Conservation (phyloP, 2,113 vertebrate genomes). For the Pteruthius melanotis region DNA sequence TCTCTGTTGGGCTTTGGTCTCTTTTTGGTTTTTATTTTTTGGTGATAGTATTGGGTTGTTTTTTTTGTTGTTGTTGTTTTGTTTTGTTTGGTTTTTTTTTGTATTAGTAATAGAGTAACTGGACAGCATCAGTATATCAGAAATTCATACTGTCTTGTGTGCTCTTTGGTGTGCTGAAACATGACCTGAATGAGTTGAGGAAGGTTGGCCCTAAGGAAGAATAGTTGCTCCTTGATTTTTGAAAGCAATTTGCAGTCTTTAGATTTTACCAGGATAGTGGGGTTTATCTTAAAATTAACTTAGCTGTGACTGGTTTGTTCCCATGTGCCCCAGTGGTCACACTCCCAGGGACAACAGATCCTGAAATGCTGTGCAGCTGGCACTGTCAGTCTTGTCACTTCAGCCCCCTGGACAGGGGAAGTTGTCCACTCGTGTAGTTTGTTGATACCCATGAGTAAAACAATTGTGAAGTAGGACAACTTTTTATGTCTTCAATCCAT, state of each 20-base stretch:
- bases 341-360: not conserved
- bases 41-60: not conserved
- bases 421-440: not conserved
- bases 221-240: not conserved
- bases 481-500: not conserved
- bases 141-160: rapidly evolving
- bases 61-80: no score
- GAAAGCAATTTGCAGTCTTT: not conserved
- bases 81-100: no score
- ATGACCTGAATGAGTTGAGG: not conserved
- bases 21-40: not conserved
- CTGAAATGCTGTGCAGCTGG: not conserved
- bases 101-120: not conserved
- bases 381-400: not conserved
- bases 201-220: not conserved
- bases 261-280: not conserved
- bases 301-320: not conserved
- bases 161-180: not conserved
- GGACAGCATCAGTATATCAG: not conserved
- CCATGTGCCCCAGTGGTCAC: rapidly evolving
- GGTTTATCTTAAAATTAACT: not conserved
- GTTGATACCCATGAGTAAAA: not conserved
- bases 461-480: not conserved
- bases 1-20: not conserved
- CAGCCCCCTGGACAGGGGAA: not conserved